Conservation (phyloP, 2,113 vertebrate genomes). For the Carassius auratus region DNA sequence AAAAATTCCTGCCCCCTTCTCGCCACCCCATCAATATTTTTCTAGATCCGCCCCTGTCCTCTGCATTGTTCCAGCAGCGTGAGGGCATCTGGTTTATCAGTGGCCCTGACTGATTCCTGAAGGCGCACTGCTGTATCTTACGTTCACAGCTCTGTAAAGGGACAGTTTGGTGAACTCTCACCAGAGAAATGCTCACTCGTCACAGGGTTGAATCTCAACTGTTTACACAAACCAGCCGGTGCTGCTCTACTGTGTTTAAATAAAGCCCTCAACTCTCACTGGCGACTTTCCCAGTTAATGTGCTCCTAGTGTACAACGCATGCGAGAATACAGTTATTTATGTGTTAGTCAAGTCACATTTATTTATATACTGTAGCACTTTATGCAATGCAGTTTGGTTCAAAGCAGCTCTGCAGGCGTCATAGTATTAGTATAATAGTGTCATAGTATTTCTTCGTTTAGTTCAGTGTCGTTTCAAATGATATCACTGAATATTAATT, state of each 20-base stretch:
- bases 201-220: slow-evolving; percentile 70
- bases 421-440: no score
- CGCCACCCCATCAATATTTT: no score
- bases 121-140: no score
- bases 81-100: no score
- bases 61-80: no score
- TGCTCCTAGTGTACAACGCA: slow-evolving; percentile 3
- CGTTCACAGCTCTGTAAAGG: slow-evolving; percentile 30
- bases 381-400: neutral
- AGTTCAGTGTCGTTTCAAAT: no score
- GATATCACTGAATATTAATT: no score
- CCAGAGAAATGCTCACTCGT: slow-evolving; percentile 70
- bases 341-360: neutral
- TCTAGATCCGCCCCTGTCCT: no score
- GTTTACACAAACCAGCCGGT: slow-evolving; percentile 78
- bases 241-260: slow-evolving; percentile 76
- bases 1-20: no score
- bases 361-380: neutral
- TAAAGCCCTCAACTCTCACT: slow-evolving; percentile 76
- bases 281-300: slow-evolving; percentile 62
- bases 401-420: neutral
- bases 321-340: slow-evolving; percentile 24
- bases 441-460: no score
- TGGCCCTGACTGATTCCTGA: no score
- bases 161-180: slow-evolving; percentile 65